Percentiles rank a stretch among this genome's conserved stretches.
Evolutionary conservation across 1,140 invertebrate genomes (phyloP).

Genomic region (Pectinophora gossypiella): DNA sequence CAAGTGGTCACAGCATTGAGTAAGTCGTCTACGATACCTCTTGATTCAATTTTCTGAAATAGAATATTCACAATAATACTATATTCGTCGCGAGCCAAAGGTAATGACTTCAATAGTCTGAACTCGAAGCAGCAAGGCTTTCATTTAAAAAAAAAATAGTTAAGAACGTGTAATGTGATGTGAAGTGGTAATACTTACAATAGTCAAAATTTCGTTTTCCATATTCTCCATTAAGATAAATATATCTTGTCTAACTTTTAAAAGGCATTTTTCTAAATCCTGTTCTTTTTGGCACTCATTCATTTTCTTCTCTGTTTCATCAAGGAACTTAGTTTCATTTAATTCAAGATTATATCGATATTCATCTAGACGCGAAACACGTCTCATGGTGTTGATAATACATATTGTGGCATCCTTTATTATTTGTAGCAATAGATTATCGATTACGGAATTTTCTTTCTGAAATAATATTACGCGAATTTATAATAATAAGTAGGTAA

Average conservation of each 20-base stretch:
- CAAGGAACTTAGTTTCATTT: constrained; percentile 21
- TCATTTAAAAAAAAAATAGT: too few relatives aligned
- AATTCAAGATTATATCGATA: constrained; percentile 6
- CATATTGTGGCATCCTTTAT: constrained; percentile 20
- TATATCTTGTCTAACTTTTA: constrained; percentile 16
- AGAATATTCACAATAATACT: too few relatives aligned
- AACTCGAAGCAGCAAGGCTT: too few relatives aligned
- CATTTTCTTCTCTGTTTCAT: constrained; percentile 21
- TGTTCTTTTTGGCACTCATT: constrained; percentile 17
- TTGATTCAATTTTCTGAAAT: constrained; percentile 28
- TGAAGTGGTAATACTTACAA: too few relatives aligned
- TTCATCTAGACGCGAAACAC: constrained; percentile 5
- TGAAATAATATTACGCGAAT: too few relatives aligned
- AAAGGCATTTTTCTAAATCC: constrained; percentile 27
- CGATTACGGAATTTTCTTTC: constrained; percentile 23
- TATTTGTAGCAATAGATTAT: constrained; percentile 25
- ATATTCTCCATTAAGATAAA: background rate
- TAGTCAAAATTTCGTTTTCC: background rate
- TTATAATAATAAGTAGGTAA: too few relatives aligned
- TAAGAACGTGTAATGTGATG: too few relatives aligned
- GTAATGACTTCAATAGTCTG: too few relatives aligned
- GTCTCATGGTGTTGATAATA: constrained; percentile 17
- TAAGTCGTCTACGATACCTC: constrained; percentile 23
- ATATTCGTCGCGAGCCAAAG: too few relatives aligned
- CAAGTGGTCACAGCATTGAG: constrained; percentile 25